Conservation (phyloP, 64 coral and sea anemone genomes). For the Anthopleura sola region DNA sequence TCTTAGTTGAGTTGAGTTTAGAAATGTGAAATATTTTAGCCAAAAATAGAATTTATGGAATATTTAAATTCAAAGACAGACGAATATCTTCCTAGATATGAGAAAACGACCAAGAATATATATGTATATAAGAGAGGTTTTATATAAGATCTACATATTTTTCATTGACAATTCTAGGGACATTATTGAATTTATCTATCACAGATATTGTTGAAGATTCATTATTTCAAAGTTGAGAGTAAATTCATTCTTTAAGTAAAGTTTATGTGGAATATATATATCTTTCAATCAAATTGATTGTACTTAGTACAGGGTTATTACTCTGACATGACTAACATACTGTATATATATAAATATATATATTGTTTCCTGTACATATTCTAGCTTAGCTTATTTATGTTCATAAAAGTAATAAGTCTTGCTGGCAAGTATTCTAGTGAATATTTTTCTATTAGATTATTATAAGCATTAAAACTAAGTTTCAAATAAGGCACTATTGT, state of each 20-base stretch:
- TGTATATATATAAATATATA: not conserved
- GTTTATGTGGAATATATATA: slow-evolving; percentile 6
- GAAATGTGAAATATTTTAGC: not conserved
- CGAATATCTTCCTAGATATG: not conserved
- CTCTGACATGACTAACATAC: slow-evolving; percentile 1
- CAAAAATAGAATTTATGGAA: not conserved
- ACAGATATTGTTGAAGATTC: not conserved
- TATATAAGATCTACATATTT: not conserved
- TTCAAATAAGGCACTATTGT: not conserved
- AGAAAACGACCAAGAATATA: not conserved
- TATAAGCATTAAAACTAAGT: not conserved
- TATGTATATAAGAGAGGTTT: not conserved
- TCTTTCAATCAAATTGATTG: slow-evolving; percentile 29
- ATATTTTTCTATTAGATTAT: slow-evolving; percentile 11
- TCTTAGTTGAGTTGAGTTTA: not conserved
- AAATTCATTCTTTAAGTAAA: not conserved
- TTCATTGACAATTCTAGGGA: not conserved
- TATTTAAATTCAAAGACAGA: slow-evolving; percentile 8
- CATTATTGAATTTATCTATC: not conserved
- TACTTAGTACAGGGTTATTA: slow-evolving; percentile 6
- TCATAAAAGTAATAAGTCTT: not conserved
- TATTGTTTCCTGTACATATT: not conserved
- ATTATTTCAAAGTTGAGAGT: not conserved
- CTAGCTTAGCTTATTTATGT: not conserved
- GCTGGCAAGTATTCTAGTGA: not conserved